Conservation (phyloP, 1,140 invertebrate genomes). For the Drosophila pseudoobscura region DNA sequence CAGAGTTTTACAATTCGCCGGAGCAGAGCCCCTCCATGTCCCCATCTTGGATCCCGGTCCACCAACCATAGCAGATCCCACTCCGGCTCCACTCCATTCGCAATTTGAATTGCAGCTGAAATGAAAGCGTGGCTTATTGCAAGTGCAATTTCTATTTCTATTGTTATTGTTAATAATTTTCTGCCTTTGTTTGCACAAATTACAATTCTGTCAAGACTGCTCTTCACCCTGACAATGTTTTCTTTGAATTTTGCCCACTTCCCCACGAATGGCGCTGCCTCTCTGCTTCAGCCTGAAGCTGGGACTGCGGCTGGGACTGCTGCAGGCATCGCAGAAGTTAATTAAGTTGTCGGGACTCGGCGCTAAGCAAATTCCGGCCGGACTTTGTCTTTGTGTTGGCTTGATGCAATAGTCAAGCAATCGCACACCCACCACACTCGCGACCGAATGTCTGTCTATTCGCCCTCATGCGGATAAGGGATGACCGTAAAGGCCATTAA, state of each 20-base stretch:
- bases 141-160: slow-evolving; percentile 36
- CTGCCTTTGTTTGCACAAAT: slow-evolving; percentile 54
- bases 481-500: too few relatives aligned
- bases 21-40: neutral
- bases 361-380: neutral
- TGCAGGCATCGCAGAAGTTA: slow-evolving; percentile 23
- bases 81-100: slow-evolving; percentile 8
- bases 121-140: slow-evolving; percentile 46
- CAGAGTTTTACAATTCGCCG: slow-evolving; percentile 52
- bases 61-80: neutral
- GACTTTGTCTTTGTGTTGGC: neutral
- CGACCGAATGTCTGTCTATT: too few relatives aligned
- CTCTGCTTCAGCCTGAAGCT: too few relatives aligned
- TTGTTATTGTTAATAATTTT: slow-evolving; percentile 80
- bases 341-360: slow-evolving; percentile 4
- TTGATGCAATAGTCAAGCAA: too few relatives aligned
- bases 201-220: slow-evolving; percentile 38
- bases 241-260: slow-evolving; percentile 16
- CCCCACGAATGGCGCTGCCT: slow-evolving; percentile 1
- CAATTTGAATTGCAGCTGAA: slow-evolving; percentile 44
- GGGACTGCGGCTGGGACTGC: neutral
- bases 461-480: too few relatives aligned
- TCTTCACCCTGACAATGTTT: slow-evolving; percentile 10
- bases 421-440: too few relatives aligned
- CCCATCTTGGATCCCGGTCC: too few relatives aligned